Percentiles rank a stretch among this genome's conserved stretches.
Evolutionary conservation across 2,113 vertebrate species (phyloP).

Genomic region (Potamarius usumacintae): DNA sequence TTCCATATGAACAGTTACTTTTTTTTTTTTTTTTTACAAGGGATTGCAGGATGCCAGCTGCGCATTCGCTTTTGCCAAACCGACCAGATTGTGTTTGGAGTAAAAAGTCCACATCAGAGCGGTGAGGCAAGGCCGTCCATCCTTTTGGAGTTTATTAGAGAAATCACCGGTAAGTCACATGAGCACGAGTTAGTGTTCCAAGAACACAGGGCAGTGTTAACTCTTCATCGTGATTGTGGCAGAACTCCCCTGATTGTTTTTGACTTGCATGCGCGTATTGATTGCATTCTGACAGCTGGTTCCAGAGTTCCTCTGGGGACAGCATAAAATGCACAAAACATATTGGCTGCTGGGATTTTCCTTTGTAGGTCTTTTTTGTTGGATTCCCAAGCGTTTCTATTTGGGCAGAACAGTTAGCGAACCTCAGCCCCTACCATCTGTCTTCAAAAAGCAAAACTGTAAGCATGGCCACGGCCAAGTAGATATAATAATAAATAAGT

Average conservation of each 20-base stretch:
- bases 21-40: background rate
- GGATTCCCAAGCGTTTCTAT: slow-evolving; percentile 29
- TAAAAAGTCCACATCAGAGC: slow-evolving; percentile 42
- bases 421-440: slow-evolving; percentile 38
- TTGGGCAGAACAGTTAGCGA: slow-evolving; percentile 45
- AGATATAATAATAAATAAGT: slow-evolving; percentile 47
- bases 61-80: slow-evolving; percentile 27
- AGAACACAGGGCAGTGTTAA: background rate
- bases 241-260: slow-evolving; percentile 31
- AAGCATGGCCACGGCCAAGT: background rate
- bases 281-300: slow-evolving; percentile 32
- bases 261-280: slow-evolving; percentile 38
- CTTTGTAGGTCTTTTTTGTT: slow-evolving; percentile 8
- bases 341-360: slow-evolving; percentile 28
- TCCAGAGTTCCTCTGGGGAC: slow-evolving; percentile 2
- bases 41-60: slow-evolving; percentile 8
- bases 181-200: background rate
- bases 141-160: slow-evolving; percentile 48
- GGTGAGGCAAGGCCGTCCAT: slow-evolving; percentile 24
- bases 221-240: slow-evolving; percentile 9
- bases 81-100: slow-evolving; percentile 33
- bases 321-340: background rate
- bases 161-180: slow-evolving; percentile 11
- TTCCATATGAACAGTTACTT: background rate
- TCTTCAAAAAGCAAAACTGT: slow-evolving; percentile 37